phyloP scores from a whole-genome alignment of 2,888 invertebrate genomes.

The Terebella lapidaria region DNA sequence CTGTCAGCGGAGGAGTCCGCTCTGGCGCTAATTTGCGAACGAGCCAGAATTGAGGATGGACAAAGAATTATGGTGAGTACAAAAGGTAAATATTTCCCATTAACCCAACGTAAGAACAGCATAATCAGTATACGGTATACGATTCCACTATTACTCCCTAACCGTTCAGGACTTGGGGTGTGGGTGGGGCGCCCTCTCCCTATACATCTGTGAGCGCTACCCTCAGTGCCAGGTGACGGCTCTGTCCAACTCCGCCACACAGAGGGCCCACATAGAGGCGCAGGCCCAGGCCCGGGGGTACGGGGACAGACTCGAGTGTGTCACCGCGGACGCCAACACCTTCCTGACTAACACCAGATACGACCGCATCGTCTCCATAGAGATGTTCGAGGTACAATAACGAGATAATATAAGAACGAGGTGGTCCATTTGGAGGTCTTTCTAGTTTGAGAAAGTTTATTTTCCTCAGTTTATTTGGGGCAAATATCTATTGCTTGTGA shows the following conservation, averaged over 20 bases:
- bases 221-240: slow-evolving; percentile 39
- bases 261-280: slow-evolving; percentile 32
- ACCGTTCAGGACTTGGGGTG: slow-evolving; percentile 33
- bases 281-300: slow-evolving; percentile 28
- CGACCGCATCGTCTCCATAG: slow-evolving; percentile 41
- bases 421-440: too few relatives aligned
- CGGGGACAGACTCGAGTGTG: slow-evolving; percentile 30
- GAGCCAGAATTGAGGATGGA: slow-evolving; percentile 37
- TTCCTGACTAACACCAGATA: slow-evolving; percentile 34
- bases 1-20: slow-evolving; percentile 37
- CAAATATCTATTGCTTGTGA: too few relatives aligned
- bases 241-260: slow-evolving; percentile 42
- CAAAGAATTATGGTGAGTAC: slow-evolving; percentile 29
- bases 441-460: too few relatives aligned
- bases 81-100: not conserved
- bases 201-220: slow-evolving; percentile 38
- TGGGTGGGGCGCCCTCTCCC: slow-evolving; percentile 42
- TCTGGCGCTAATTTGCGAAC: slow-evolving; percentile 32
- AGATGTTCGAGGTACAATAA: slow-evolving; percentile 43
- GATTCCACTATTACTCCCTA: too few relatives aligned
- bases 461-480: too few relatives aligned
- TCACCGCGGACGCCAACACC: slow-evolving; percentile 37
- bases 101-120: too few relatives aligned
- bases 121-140: too few relatives aligned
- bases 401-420: too few relatives aligned